phyloP scores from a whole-genome alignment of 2,113 vertebrate genomes.

The Elanoides forficatus region DNA sequence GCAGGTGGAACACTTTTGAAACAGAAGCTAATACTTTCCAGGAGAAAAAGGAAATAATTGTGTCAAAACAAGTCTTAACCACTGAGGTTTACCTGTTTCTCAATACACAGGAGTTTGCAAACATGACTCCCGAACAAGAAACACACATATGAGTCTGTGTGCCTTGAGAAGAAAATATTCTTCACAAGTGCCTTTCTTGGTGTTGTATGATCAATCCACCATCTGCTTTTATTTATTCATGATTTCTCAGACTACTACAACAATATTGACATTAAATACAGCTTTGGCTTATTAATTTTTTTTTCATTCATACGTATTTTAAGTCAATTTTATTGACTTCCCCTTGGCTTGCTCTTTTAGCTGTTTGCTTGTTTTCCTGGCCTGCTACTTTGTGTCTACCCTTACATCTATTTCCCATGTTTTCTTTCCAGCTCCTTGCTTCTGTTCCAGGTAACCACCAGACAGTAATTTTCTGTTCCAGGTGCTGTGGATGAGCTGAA shows the following conservation, averaged over 20 bases:
- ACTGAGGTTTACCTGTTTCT: neutral
- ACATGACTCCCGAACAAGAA: neutral
- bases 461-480: neutral
- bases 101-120: constrained; percentile 20
- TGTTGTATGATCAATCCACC: constrained; percentile 52
- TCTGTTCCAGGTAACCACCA: neutral
- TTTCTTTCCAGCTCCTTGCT: neutral
- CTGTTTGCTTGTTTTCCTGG: neutral
- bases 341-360: constrained; percentile 38
- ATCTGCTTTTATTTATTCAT: constrained; percentile 66
- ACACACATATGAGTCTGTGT: neutral
- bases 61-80: constrained; percentile 43
- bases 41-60: constrained; percentile 40
- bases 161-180: constrained; percentile 17
- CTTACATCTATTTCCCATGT: neutral
- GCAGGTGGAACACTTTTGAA: constrained; percentile 31
- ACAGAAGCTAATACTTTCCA: constrained; percentile 29
- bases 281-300: constrained; percentile 51
- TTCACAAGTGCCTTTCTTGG: constrained; percentile 38
- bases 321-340: constrained; percentile 44
- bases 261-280: constrained; percentile 56
- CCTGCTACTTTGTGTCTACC: neutral
- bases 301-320: constrained; percentile 57
- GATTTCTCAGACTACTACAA: constrained; percentile 43
- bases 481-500: neutral